Evolutionary conservation across 2,888 invertebrate genomes (phyloP).

Genomic region (Hyposoter dolosus): DNA sequence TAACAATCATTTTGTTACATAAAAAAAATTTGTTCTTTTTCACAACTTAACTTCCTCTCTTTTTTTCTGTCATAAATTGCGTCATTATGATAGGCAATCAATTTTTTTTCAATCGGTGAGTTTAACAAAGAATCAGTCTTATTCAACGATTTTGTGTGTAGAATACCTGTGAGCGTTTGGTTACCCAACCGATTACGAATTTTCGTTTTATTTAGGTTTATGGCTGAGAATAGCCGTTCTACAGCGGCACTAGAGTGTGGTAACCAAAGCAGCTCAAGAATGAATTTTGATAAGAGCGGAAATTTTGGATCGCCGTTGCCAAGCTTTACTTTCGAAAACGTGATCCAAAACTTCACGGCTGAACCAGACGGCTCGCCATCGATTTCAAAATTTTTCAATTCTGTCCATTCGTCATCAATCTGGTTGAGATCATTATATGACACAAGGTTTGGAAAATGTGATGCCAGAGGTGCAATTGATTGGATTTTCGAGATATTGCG

Average conservation of each 20-base stretch:
- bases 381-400: conserved; percentile 6
- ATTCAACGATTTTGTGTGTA: conserved; percentile 17
- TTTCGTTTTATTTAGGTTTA: conserved; percentile 17
- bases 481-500: background rate
- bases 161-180: conserved; percentile 24
- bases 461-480: conserved; percentile 41
- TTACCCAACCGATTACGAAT: conserved; percentile 24
- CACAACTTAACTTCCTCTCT: no score
- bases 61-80: no score
- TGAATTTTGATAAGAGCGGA: conserved; percentile 1
- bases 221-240: conserved; percentile 7
- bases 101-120: background rate
- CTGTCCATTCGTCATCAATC: conserved; percentile 20
- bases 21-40: no score
- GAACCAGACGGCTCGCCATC: background rate
- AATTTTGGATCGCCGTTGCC: conserved; percentile 9
- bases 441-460: conserved; percentile 39
- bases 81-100: no score
- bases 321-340: background rate
- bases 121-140: background rate
- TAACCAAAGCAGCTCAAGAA: conserved; percentile 1
- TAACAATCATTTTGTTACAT: no score
- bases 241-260: conserved; percentile 11
- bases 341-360: background rate
- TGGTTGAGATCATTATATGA: conserved; percentile 22